Base-by-base conservation (phyloP, 2,113 vertebrate species). In the Anolis sagrei region DNA sequence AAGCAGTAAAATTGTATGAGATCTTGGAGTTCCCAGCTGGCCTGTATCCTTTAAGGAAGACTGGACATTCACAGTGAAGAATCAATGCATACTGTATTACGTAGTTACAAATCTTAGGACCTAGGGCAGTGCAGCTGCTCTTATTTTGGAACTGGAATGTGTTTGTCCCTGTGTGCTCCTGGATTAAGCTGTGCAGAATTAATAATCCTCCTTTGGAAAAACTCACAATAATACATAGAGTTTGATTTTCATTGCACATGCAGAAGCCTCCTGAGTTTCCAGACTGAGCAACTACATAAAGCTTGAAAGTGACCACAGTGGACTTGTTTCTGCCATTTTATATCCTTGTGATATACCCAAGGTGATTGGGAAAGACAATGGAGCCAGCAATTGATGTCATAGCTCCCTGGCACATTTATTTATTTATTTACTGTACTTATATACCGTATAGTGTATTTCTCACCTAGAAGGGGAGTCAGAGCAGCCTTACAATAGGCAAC, bases 41-140 rank as follows among this genome's bases (percentile, higher is more conserved):
- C 29, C 83, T 70, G 8, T 7, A 21, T 7, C 83, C 88, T 92
- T 84, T 86, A 34, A 73, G 61, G 75, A 19, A 69, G 32, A 88
- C 83, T 1, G 0, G 79, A n/a, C 77, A 19, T 91, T 92, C 88
- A 39, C 75, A 90, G 90, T 62, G 70, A 44, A 34, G 58, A 86
- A 19, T 51, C 62, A 92, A 87, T 81, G 87, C 89, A 74, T 7
- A 5, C 1, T n/a, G n/a, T n/a, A n/a, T n/a, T 32, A 76, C 86
- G 82, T 36, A 84, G 66, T 32, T 78, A 6, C 64, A 68, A 68
- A 10, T 27, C 8, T 68, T 68, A 27, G 6, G 64, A 29, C 86
- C 73, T 91, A 75, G 25, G 79, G 81, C 88, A 82, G n/a, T 48
- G 36, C 82, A 93, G 79, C 87, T 92, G 83, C 61, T 82, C 48